Conservation (phyloP, 2,888 invertebrate species). For the Dasypogon diadema region DNA sequence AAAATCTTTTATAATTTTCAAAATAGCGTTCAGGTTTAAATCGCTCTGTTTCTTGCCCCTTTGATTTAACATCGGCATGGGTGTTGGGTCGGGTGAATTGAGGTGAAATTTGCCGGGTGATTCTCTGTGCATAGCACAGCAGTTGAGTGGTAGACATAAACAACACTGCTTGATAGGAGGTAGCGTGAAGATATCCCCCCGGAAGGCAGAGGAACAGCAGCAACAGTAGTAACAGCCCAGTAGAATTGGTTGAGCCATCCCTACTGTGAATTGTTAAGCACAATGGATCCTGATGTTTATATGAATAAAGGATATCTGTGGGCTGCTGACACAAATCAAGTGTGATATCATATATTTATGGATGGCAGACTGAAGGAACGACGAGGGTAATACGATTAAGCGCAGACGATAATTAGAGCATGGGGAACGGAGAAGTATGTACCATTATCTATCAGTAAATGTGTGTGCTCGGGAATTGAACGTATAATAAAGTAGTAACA, state of each 20-base stretch:
- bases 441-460: neutral
- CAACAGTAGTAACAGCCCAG: neutral
- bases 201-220: too few relatives aligned
- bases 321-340: slow-evolving; percentile 19
- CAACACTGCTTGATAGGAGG: too few relatives aligned
- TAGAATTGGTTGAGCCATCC: neutral
- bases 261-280: neutral
- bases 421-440: too few relatives aligned
- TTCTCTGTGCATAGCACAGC: neutral
- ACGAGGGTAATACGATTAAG: neutral
- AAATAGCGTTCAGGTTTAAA: neutral
- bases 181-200: too few relatives aligned
- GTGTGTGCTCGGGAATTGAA: neutral
- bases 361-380: neutral
- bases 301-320: slow-evolving; percentile 5
- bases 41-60: too few relatives aligned
- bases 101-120: neutral
- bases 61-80: too few relatives aligned
- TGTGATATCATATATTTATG: neutral
- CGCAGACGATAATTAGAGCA: neutral
- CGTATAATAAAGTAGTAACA: neutral
- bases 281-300: slow-evolving; percentile 17
- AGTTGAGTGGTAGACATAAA: too few relatives aligned
- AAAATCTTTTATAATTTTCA: neutral
- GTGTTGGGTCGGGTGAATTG: too few relatives aligned